phyloP scores from a whole-genome alignment of 1,140 invertebrate genomes.

The Pinna nobilis region DNA sequence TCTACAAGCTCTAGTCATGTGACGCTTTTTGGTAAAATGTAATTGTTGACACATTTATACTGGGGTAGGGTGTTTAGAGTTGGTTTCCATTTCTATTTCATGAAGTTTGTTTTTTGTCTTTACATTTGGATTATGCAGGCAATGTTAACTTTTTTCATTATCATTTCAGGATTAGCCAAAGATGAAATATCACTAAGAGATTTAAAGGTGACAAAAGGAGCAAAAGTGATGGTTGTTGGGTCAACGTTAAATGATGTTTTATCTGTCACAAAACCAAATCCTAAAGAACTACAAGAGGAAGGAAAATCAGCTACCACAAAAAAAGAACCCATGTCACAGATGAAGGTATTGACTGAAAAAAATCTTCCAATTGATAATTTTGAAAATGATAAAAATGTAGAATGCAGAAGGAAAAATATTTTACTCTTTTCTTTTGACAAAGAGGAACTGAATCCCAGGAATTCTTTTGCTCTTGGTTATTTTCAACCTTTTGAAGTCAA shows the following conservation, averaged over 20 bases:
- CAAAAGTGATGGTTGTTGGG: slow-evolving; percentile 94
- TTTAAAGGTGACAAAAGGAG: slow-evolving; percentile 87
- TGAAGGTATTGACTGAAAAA: slow-evolving; percentile 81
- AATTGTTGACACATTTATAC: background rate
- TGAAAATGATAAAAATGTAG: too few relatives aligned
- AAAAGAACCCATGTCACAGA: slow-evolving; percentile 89
- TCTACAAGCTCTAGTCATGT: too few relatives aligned
- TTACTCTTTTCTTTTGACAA: too few relatives aligned
- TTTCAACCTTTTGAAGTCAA: too few relatives aligned
- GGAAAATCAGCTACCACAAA: slow-evolving; percentile 76
- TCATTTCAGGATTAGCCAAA: slow-evolving; percentile 83
- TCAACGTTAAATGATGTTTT: slow-evolving; percentile 93
- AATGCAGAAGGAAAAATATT: too few relatives aligned
- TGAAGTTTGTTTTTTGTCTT: too few relatives aligned
- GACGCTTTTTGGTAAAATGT: background rate
- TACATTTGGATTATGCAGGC: too few relatives aligned
- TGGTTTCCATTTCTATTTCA: background rate
- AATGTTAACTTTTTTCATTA: background rate
- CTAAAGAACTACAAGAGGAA: slow-evolving; percentile 72
- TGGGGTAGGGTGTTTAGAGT: background rate
- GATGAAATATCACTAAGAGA: slow-evolving; percentile 88
- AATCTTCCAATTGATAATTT: too few relatives aligned
- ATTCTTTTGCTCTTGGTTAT: too few relatives aligned
- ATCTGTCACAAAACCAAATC: slow-evolving; percentile 81
- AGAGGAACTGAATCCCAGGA: too few relatives aligned